Evolutionary conservation across 2,797 vertebrate species (phyloP), one percentile per base, ranked within the genome.

Genomic region (Amblyopsis hoosieri): DNA sequence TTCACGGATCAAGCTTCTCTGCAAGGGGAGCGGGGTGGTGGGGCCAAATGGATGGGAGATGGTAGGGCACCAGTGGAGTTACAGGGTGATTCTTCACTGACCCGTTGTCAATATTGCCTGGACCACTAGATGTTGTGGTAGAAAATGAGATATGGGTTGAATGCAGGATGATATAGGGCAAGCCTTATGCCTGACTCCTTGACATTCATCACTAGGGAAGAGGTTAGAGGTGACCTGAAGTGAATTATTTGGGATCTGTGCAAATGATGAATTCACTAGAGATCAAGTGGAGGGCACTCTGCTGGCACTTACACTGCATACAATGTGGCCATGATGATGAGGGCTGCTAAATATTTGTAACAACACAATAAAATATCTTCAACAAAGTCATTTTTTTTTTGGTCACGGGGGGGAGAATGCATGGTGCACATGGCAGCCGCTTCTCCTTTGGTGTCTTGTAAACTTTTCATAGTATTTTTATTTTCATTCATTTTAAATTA

Each of bases 201-300:
- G 74, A 85, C 81, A 89, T 81, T 64, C 64, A 85, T 84, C 79
- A 79, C 63, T 29, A 31, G 54, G 47, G 70, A 60, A 55, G 64
- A 73, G 76, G 79, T 78, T 75, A 75, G 70, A 71, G 76, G 78
- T 84, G 79, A 76, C 72, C 73, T 75, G 75, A 75, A 29, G 64
- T 74, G 70, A 76, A 77, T 87, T 79, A 80, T 74, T 48, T 65
- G 50, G 64, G 69, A 67, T 80, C 72, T 8, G 19, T 33, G 64
- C 12, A 1, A 31, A 57, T 31, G 42, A 54, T 57, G 64, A 60
- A 58, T 70, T 70, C 58, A 67, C 23, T 62, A 6, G 29, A 67
- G 57, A 56, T 58, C 67, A 69, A 60, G 54, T 2, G 31, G 4
- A 23, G 52, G 0, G 13, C 11, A 33, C 47, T 29, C 23, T 29